Evolutionary conservation across 2,888 invertebrate genomes (phyloP), one percentile per base, ranked within the genome.

Genomic region (Petrophora chlorosata): DNA sequence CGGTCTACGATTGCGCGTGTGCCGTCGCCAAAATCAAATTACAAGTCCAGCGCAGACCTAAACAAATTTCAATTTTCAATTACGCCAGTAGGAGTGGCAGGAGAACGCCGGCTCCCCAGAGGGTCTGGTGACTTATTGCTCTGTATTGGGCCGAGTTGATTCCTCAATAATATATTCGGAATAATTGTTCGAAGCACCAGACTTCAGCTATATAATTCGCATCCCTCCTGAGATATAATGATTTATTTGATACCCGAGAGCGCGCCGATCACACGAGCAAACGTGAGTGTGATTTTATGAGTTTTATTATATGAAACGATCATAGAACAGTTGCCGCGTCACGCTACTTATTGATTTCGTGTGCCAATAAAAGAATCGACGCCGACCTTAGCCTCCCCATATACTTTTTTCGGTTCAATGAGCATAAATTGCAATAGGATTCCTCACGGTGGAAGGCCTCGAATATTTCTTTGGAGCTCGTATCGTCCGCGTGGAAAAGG

Each of bases 1-100:
- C 79, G 73, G 74, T 66, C 65, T 65, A 70, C 68, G 80, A 85
- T 82, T 82, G 79, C 77, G 76, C 76, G 64, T 70, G 71, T 72
- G 67, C 69, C 75, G 73, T 75, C 76, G 70, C 74, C 77, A 59
- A 79, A 85, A 88, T 88, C 80, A 77, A 89, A 86, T 89, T 86
- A 88, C 77, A 61, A 74, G 72, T 68, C 78, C 78, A 70, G 70
- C 73, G 72, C 74, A 74, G 78, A 82, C 87, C 88, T 88, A 87
- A 87, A 88, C 85, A 89, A 90, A 89, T 90, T 89, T 87, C 85
- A 86, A 88, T 88, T 87, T 85, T 85, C 88, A 88, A 89, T 89
- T 88, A 87, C 84, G 77, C 70, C 73, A 67, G 76, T 73, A 78
- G 76, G 75, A 80, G 74, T 78, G 73, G 75, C 73, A 61, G 61